Conservation (phyloP, 2,113 vertebrate species). For the Notechis scutatus region DNA sequence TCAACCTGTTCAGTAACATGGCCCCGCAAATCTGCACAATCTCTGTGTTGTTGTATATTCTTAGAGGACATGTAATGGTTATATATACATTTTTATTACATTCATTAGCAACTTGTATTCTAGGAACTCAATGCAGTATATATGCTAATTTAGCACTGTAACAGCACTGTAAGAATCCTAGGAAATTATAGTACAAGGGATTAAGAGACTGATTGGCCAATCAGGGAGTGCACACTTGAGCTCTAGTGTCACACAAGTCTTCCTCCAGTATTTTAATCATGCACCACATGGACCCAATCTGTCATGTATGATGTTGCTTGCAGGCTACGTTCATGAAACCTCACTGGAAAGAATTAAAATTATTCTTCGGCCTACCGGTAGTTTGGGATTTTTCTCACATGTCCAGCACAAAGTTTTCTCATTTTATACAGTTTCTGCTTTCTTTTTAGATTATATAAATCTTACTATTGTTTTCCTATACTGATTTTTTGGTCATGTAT, state of each 20-base stretch:
- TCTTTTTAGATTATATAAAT: not conserved
- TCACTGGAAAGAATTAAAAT: not conserved
- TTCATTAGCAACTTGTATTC: not conserved
- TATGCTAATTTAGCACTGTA: not conserved
- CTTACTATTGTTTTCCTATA: not conserved
- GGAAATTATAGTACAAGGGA: not conserved
- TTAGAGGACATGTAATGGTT: not conserved
- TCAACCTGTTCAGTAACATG: not conserved
- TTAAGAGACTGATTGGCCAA: not conserved
- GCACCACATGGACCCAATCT: not conserved
- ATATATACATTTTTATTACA: not conserved
- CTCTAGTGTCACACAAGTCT: not conserved
- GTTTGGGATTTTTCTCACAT: too few species aligned
- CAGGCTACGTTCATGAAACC: not conserved
- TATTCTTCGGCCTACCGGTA: not conserved
- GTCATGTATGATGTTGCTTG: not conserved
- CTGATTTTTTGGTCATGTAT: not conserved
- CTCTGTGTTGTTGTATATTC: not conserved
- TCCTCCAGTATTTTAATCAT: not conserved
- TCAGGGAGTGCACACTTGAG: not conserved
- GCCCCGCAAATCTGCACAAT: not conserved
- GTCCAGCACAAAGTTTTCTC: not conserved
- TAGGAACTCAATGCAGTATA: not conserved
- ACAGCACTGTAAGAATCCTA: not conserved
- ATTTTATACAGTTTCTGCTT: too few species aligned